phyloP scores from a whole-genome alignment of 2,113 vertebrate genomes.

The Plecturocebus donacophilus region DNA sequence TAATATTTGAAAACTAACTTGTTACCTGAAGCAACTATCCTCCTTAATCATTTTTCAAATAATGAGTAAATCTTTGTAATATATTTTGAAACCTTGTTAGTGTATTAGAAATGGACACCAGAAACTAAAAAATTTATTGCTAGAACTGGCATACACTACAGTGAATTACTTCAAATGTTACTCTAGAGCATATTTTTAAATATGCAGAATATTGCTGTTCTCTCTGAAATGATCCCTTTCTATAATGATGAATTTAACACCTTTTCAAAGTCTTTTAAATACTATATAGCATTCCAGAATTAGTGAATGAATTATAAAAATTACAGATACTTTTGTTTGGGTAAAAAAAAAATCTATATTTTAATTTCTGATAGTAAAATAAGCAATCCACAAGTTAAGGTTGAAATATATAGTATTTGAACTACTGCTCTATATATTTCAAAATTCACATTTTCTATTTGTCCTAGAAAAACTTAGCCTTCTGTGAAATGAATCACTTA shows the following conservation, averaged over 20 bases:
- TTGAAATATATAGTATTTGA: conserved; percentile 44
- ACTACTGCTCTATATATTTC: conserved; percentile 7
- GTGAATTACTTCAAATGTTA: conserved; percentile 37
- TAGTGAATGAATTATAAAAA: conserved; percentile 20
- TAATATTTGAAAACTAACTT: conserved; percentile 38
- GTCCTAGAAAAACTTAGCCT: conserved; percentile 55
- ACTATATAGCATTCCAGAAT: not conserved
- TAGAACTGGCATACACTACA: not conserved
- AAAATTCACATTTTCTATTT: conserved; percentile 37
- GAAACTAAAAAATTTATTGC: conserved; percentile 35
- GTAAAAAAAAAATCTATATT: conserved; percentile 25
- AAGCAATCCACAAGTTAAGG: not conserved
- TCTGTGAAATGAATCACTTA: conserved; percentile 19
- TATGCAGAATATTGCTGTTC: not conserved
- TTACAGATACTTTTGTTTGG: not conserved
- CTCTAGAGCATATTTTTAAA: not conserved
- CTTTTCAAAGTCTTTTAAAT: conserved; percentile 13
- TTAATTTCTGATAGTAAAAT: conserved; percentile 42
- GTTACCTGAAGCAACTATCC: not conserved
- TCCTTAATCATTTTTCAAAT: conserved; percentile 17
- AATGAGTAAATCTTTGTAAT: conserved; percentile 1
- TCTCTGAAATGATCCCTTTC: conserved; percentile 18
- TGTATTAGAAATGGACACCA: conserved; percentile 29
- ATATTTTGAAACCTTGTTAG: conserved; percentile 42
- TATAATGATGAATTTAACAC: not conserved